Conservation (phyloP, 2,113 vertebrate species). For the Salvator merianae region DNA sequence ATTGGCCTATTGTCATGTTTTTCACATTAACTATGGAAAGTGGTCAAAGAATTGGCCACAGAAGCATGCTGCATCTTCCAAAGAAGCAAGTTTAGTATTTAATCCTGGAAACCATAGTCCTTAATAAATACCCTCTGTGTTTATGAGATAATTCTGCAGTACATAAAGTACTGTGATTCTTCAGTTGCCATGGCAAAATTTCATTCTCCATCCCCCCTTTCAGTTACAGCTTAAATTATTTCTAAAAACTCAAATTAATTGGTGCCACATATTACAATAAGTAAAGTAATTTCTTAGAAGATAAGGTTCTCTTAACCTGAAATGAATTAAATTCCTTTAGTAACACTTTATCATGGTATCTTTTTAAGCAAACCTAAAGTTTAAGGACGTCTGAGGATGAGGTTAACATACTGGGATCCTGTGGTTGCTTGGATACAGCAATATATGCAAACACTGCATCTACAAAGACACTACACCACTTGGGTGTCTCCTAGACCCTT, state of each 20-base stretch:
- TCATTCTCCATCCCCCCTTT: not conserved
- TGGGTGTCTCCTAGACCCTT: not conserved
- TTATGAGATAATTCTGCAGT: constrained; percentile 29
- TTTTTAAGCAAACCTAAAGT: not conserved
- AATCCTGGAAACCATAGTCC: fast-evolving
- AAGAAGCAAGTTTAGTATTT: not conserved
- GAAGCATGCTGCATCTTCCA: constrained; percentile 29
- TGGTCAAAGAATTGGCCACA: constrained; percentile 34
- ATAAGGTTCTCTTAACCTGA: not conserved
- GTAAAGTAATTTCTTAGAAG: not conserved
- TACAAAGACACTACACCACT: not conserved
- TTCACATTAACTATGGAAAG: constrained; percentile 41
- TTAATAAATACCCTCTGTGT: not conserved
- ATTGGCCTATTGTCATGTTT: constrained; percentile 21
- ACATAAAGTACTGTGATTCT: fast-evolving
- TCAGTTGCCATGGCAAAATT: constrained; percentile 3
- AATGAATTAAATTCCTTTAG: fast-evolving
- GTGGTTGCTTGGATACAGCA: not conserved
- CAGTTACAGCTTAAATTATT: not conserved
- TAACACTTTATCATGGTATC: not conserved
- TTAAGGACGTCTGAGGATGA: not conserved
- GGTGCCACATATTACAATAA: not conserved
- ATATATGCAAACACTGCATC: not conserved
- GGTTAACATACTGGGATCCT: not conserved
- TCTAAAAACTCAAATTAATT: constrained; percentile 14